Percentiles rank a stretch among this genome's conserved stretches.
phyloP scores from a whole-genome alignment of 2,888 invertebrate species.

The Coronaproctus castanopsis region DNA sequence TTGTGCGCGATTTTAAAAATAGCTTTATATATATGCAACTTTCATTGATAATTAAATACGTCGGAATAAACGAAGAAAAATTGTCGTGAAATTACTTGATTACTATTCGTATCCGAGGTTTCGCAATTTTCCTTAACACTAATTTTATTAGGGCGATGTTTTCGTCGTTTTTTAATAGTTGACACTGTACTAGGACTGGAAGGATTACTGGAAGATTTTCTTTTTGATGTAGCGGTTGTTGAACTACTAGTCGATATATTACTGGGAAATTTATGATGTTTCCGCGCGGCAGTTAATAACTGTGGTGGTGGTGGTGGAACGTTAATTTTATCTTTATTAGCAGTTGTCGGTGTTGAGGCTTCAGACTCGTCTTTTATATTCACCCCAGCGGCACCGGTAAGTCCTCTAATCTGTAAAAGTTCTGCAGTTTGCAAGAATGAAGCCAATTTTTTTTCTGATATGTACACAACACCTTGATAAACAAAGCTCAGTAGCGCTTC shows the following conservation, averaged over 20 bases:
- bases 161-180: slow-evolving; percentile 18
- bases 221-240: too few species aligned
- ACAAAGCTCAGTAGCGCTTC: slow-evolving; percentile 45
- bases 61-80: background rate
- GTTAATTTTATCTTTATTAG: slow-evolving; percentile 7
- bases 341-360: slow-evolving; percentile 5
- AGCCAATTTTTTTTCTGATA: slow-evolving; percentile 41
- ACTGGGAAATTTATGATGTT: slow-evolving; percentile 3
- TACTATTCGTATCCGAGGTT: slow-evolving; percentile 10
- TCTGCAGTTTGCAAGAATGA: slow-evolving; percentile 46
- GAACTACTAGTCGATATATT: background rate
- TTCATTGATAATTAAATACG: background rate
- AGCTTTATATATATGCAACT: background rate
- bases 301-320: slow-evolving; percentile 15
- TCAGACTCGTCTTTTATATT: slow-evolving; percentile 10
- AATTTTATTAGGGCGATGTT: slow-evolving; percentile 19
- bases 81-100: slow-evolving; percentile 1
- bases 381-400: slow-evolving; percentile 30
- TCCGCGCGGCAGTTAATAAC: slow-evolving; percentile 13
- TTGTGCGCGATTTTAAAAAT: too few species aligned
- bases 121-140: slow-evolving; percentile 10
- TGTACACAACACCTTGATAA: slow-evolving; percentile 51
- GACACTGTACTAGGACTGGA: slow-evolving; percentile 7
- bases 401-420: slow-evolving; percentile 42
- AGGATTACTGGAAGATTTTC: slow-evolving; percentile 10